These are phyloP conservation scores for Margaritifera margaritifera DNA, from an alignment of 2,888 invertebrate genomes.

Conservation along the genomic window DNA sequence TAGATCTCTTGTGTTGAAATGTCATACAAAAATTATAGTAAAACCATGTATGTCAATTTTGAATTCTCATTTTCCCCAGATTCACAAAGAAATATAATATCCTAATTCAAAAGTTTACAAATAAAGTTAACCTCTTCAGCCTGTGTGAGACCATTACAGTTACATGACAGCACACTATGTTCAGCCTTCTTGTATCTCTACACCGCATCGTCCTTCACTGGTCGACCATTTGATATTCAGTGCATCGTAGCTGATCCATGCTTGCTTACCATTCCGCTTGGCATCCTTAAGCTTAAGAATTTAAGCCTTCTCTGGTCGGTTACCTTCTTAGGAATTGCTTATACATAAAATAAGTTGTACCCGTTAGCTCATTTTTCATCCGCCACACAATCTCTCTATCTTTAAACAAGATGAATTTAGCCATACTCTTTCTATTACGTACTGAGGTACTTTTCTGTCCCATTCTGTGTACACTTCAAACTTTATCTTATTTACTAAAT, in stretches of 20 bases:
- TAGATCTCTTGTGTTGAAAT: slow-evolving; percentile 8
- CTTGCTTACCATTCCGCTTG: slow-evolving; percentile 1
- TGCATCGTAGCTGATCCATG: slow-evolving; percentile 13
- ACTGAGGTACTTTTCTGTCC: neutral
- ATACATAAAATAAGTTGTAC: neutral
- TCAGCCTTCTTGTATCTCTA: slow-evolving; percentile 3
- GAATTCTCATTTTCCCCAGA: neutral
- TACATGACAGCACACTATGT: neutral
- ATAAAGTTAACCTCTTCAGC: slow-evolving; percentile 1
- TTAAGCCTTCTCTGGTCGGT: neutral
- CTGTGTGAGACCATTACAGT: neutral
- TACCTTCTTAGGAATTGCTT: slow-evolving; percentile 13
- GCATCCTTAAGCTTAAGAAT: slow-evolving; percentile 5
- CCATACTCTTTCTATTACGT: slow-evolving; percentile 2
- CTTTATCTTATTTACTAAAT: too few species aligned
- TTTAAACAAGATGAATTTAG: slow-evolving; percentile 12
- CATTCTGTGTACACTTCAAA: slow-evolving; percentile 11
- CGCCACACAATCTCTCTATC: slow-evolving; percentile 8
- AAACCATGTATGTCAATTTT: slow-evolving; percentile 6
- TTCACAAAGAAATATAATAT: slow-evolving; percentile 12
- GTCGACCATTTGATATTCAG: slow-evolving; percentile 8
- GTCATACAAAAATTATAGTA: slow-evolving; percentile 9
- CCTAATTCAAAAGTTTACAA: neutral
- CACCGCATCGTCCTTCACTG: neutral
- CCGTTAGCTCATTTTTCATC: neutral